Evolutionary conservation across 2,888 invertebrate genomes (phyloP), one percentile per base, ranked within the genome.

Genomic region (Ochropacha duplaris): DNA sequence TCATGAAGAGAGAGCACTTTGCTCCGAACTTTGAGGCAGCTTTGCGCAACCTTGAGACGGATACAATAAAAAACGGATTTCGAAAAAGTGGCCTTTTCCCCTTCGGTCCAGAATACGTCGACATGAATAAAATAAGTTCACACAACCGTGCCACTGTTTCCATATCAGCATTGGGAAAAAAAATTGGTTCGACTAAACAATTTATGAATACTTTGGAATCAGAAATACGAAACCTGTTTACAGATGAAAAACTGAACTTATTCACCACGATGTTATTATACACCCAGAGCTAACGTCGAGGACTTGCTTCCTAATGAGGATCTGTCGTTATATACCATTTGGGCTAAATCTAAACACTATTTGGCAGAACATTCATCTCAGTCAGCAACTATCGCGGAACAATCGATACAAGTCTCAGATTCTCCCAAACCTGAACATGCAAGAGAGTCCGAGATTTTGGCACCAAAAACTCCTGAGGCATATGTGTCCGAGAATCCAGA

Each of bases 21-120:
- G 60, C 66, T 54, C 60, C 63, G 56, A 62, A 65, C 54, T 52
- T 64, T 54, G 56, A 65, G 54, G 59, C 44, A 57, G 63, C 67
- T 55, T 59, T 62, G 50, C 57, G 44, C 62, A 61, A 62, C 24
- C 57, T 65, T 54, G 31, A 52, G 44, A 36, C 51, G 57, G 60
- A 66, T 60, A 65, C 63, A 54, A 66, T 63, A 59, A 64, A 39
- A 62, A 62, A 63, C 31, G 62, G 62, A 58, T 69, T 69, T 66
- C 55, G 62, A 55, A 65, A 64, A 63, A 62, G 62, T 58, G 65
- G 31, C 31, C 31, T 34, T 34, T 34, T 34, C 31, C 31, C 31
- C 31, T 34, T 34, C 57, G 62, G 64, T 57, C 55, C 57, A 50
- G 59, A 63, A 54, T 61, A 65, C 49, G 58, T 64, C 34, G 64